Conservation (phyloP, 2,797 vertebrate species). For the Scleropages formosus region DNA sequence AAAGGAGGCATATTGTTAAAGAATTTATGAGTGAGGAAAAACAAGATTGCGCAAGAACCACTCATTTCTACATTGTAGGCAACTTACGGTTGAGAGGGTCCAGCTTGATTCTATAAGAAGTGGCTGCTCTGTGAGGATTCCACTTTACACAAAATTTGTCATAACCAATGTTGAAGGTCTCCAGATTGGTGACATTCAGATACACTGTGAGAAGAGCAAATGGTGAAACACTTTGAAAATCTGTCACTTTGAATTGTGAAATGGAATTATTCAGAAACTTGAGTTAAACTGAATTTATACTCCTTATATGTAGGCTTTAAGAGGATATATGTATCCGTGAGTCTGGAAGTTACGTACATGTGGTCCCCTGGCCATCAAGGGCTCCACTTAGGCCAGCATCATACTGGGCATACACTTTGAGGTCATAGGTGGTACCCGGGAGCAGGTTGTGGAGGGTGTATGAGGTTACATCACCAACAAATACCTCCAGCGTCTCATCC, state of each 20-base stretch:
- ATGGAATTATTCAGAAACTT: neutral
- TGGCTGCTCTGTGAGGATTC: conserved; percentile 84
- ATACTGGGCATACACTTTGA: conserved; percentile 88
- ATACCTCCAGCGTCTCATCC: conserved; percentile 77
- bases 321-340: too few relatives aligned
- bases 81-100: conserved; percentile 80
- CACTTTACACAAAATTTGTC: conserved; percentile 89
- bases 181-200: conserved; percentile 89
- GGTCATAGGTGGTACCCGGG: conserved; percentile 88
- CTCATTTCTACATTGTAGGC: neutral
- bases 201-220: conserved; percentile 70
- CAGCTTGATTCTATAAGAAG: conserved; percentile 90
- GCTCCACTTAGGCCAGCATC: conserved; percentile 79
- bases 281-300: neutral
- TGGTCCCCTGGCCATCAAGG: conserved; percentile 84
- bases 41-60: neutral
- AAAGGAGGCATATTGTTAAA: neutral
- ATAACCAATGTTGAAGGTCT: conserved; percentile 79
- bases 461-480: conserved; percentile 89
- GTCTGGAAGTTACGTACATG: conserved; percentile 72
- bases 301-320: too few relatives aligned
- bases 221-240: neutral
- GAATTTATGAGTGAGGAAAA: neutral
- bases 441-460: conserved; percentile 86
- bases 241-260: neutral